Evolutionary conservation across 1,140 invertebrate genomes (phyloP), one percentile per base, ranked within the genome.

Genomic region (Macrobrachium nipponense): DNA sequence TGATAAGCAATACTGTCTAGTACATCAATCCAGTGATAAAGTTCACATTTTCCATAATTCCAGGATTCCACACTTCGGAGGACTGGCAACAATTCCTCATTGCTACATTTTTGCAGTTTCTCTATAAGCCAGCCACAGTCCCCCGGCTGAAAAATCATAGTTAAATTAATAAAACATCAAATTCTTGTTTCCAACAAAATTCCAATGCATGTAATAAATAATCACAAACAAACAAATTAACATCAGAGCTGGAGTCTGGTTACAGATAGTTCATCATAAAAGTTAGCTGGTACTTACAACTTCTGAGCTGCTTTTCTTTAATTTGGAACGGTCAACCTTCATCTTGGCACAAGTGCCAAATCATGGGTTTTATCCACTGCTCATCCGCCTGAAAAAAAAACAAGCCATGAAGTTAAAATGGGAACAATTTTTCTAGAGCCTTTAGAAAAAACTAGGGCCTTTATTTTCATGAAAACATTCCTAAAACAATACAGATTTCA

Each of bases 1-100:
- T 81, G n/a, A 64, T 27, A 7, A 59, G 11, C 85, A n/a, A 95
- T 96, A 23, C 95, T 93, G 92, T 97, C 96, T 59, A 98, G 91
- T 8, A 97, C 94, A 92, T 97, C 95, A 79, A 96, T 95, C 96
- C 96, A 98, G 91, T 98, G 96, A 90, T 95, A 96, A 15, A 98
- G 92, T 92, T 98, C 96, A 92, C 96, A 97, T 93, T 97, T 97
- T 82, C 96, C 96, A 91, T 95, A 97, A 59, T 95, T 96, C 96
- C 96, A 97, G 58, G 95, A 94, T 89, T 96, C 95, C 87, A 97
- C 94, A 86, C 94, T 93, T 87, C 94, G 94, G 43, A 97, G 90
- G 90, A 96, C 95, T 80, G 93, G 92, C 2, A 95, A 91, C 59
- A 97, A 91, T 86, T 94, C 92, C 76, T 92, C 91, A 87, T 94